A percentile compares a stretch with the other conserved stretches of the same genome.
phyloP scores from a whole-genome alignment of 2,113 vertebrate genomes.

The Athene cunicularia region DNA sequence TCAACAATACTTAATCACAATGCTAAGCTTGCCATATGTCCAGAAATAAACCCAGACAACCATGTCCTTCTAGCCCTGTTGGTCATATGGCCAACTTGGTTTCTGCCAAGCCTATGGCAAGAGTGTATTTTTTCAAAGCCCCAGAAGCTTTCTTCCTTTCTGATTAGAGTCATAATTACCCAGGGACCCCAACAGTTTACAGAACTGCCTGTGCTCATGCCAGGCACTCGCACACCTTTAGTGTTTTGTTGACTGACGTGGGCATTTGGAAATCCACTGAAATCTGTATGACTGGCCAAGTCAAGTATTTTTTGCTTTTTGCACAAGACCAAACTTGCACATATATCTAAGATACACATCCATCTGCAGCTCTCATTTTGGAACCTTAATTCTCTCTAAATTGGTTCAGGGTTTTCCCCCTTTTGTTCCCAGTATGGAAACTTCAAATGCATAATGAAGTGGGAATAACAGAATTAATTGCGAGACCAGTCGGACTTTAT shows the following conservation, averaged over 20 bases:
- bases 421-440: neutral
- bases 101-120: neutral
- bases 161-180: neutral
- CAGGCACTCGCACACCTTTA: neutral
- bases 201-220: neutral
- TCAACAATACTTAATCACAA: constrained; percentile 7
- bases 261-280: neutral
- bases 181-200: neutral
- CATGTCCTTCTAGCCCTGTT: neutral
- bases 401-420: neutral
- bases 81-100: neutral
- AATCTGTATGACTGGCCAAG: neutral
- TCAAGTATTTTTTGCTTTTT: neutral
- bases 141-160: neutral
- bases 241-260: neutral
- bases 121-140: neutral
- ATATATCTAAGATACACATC: neutral
- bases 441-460: neutral
- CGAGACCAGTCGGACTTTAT: neutral
- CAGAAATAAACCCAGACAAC: neutral
- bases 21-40: neutral
- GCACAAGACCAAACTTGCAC: neutral
- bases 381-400: neutral
- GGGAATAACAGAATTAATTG: neutral
- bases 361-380: neutral